phyloP scores from a whole-genome alignment of 2,888 invertebrate species.

The Drosophila anceps region DNA sequence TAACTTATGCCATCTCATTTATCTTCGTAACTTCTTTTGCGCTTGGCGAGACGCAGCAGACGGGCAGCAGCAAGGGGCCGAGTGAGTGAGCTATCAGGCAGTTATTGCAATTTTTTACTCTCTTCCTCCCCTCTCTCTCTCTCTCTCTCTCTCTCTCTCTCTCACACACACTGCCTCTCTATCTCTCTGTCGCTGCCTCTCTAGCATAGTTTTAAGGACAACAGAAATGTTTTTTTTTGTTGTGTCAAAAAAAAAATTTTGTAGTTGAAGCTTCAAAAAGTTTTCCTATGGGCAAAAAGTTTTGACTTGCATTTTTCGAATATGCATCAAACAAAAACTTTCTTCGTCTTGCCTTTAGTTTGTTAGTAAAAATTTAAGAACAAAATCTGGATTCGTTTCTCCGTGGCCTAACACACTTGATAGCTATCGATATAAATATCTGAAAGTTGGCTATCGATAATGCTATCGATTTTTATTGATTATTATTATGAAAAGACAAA shows the following conservation, averaged over 20 bases:
- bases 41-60: constrained; percentile 15
- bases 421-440: not conserved
- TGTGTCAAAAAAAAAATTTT: constrained; percentile 1
- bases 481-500: too few species aligned
- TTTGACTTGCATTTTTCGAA: constrained; percentile 3
- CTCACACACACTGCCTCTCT: too few species aligned
- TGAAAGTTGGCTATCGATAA: too few species aligned
- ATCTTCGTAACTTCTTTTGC: constrained; percentile 73
- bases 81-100: constrained; percentile 29
- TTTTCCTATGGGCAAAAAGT: constrained; percentile 5
- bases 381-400: not conserved
- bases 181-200: not conserved
- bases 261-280: constrained; percentile 10
- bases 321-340: not conserved
- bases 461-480: too few species aligned
- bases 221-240: not conserved
- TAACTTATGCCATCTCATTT: constrained; percentile 81
- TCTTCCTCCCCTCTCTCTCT: not conserved
- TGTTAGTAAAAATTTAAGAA: not conserved
- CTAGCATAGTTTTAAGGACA: constrained; percentile 41
- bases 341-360: not conserved
- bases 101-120: constrained; percentile 66
- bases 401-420: not conserved
- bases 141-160: not conserved
- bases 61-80: not conserved